Conservation (phyloP, 2,888 invertebrate genomes). For the Tolmerus cingulatus region DNA sequence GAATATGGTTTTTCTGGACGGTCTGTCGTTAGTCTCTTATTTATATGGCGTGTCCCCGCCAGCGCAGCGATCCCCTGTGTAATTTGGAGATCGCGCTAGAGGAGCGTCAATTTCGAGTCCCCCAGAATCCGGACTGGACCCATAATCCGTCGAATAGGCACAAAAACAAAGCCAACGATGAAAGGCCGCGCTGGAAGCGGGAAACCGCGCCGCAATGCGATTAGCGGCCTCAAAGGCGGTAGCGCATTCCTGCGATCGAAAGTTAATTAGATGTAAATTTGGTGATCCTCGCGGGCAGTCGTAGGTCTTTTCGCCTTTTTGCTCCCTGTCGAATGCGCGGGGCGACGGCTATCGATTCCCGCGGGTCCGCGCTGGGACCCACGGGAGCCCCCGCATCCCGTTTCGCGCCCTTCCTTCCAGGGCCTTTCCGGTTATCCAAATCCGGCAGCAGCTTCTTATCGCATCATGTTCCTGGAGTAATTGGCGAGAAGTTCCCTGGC, state of each 20-base stretch:
- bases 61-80: neutral
- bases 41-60: constrained; percentile 8
- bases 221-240: constrained; percentile 48
- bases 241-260: constrained; percentile 52
- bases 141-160: neutral
- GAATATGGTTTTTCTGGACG: neutral
- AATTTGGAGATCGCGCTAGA: neutral
- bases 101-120: neutral
- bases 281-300: constrained; percentile 49
- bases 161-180: constrained; percentile 35
- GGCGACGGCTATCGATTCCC: neutral
- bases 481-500: constrained; percentile 47
- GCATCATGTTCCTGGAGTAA: constrained; percentile 44
- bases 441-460: neutral
- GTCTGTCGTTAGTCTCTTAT: constrained; percentile 3
- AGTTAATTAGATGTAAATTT: constrained; percentile 56
- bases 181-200: constrained; percentile 41
- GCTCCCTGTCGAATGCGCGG: neutral
- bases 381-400: neutral
- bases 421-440: neutral
- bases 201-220: constrained; percentile 47
- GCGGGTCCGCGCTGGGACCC: neutral
- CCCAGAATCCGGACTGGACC: neutral
- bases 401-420: neutral
- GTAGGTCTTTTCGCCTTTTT: constrained; percentile 1